Evolutionary conservation across 2,888 invertebrate species (phyloP), one percentile per base, ranked within the genome.

Genomic region (Oxyteleia sp.): DNA sequence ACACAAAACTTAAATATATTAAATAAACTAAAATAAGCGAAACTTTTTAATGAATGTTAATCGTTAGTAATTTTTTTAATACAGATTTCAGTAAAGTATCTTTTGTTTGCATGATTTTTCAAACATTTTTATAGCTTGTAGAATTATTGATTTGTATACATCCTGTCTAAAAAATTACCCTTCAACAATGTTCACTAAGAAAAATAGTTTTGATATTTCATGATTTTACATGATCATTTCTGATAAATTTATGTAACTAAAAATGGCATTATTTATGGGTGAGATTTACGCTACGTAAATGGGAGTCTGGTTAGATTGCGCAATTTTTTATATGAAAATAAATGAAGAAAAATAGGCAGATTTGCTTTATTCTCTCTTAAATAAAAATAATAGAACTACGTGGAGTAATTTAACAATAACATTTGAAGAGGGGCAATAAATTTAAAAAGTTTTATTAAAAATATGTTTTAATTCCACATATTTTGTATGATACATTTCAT

Each of bases 231-330:
- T 29, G 10, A 53, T 32, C 51, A 53, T 29, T 53, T 26, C 8
- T 29, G 51, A 29, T 53, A 53, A 53, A 53, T 53, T 53, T 53
- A 53, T 53, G 51, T 53, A 53, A 53, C 51, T 53, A 53, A 53
- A 29, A 53, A 32, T 53, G 29, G 10, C 29, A 29, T 53, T 29
- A 53, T 53, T 53, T 53, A 53, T 32, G 26, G 15, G 29, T 8
- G 4, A 29, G 51, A 53, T 53, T 29, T 53, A 53, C 51, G n/a
- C 1, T 8, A 13, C 13, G 15, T 29, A 8, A 15, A 2, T 23
- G 29, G 8, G 8, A 15, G 51, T 15, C 13, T 11, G 1, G 51
- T 53, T 53, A 53, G 51, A 29, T 29, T 53, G 51, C 8, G 8
- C 51, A 53, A 53, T 29, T 53, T 53, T 53, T 53, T 11, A 53